Conservation (phyloP, 2,888 invertebrate species). For the Zaprionus lineosus region DNA sequence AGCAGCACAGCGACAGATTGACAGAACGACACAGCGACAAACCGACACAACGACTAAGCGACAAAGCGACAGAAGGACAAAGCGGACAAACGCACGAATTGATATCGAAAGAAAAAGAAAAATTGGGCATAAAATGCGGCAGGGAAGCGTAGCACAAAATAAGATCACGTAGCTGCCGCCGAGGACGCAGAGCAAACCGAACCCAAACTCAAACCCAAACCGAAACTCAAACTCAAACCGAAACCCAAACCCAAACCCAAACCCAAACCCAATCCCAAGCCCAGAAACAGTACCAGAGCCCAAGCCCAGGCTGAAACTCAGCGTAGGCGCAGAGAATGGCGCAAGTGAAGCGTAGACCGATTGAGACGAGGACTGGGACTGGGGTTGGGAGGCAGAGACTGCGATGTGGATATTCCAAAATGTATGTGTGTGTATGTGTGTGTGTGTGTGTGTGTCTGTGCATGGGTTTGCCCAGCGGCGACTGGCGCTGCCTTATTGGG, state of each 20-base stretch:
- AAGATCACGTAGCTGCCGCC: constrained; percentile 79
- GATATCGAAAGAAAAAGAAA: constrained; percentile 64
- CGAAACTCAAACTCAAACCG: constrained; percentile 1
- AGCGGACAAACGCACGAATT: constrained; percentile 69
- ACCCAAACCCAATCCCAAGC: background rate
- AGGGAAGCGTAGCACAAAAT: constrained; percentile 66
- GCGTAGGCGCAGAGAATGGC: constrained; percentile 68
- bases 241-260: constrained; percentile 12
- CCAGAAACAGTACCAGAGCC: too few species aligned
- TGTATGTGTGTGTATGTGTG: constrained; percentile 2
- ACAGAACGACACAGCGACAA: background rate
- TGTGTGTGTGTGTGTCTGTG: constrained; percentile 13
- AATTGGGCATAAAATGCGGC: constrained; percentile 67
- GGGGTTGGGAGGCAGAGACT: background rate
- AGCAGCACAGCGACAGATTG: background rate
- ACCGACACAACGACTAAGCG: too few species aligned
- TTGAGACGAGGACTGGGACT: constrained; percentile 31
- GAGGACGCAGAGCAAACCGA: constrained; percentile 36
- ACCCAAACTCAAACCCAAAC: constrained; percentile 11
- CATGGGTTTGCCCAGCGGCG: constrained; percentile 46
- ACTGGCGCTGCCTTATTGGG: constrained; percentile 43
- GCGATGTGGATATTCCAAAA: background rate
- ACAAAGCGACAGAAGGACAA: too few species aligned
- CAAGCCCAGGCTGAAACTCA: constrained; percentile 8
- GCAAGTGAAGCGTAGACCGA: constrained; percentile 62